phyloP scores from a whole-genome alignment of 1,140 invertebrate genomes.

The Halictus rubicundus region DNA sequence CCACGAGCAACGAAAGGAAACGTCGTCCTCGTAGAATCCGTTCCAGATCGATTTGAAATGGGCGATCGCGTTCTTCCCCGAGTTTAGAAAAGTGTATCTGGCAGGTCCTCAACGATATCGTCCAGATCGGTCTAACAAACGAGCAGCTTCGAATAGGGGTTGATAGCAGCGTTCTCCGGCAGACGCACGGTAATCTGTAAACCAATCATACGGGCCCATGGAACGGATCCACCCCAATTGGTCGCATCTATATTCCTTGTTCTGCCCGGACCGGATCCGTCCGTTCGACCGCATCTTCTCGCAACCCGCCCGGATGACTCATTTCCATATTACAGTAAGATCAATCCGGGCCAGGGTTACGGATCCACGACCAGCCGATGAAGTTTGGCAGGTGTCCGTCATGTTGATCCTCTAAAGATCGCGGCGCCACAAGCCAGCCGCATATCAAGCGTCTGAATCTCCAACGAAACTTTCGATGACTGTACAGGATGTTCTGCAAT shows the following conservation, averaged over 20 bases:
- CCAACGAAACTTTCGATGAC: too few species aligned
- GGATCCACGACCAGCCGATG: conserved; percentile 62
- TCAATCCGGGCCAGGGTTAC: conserved; percentile 67
- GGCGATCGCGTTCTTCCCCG: not conserved
- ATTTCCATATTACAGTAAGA: conserved; percentile 78
- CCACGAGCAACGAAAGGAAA: too few species aligned
- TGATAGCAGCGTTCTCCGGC: conserved; percentile 25
- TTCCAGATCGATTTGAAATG: not conserved
- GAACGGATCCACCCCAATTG: conserved; percentile 35
- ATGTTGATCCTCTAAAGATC: conserved; percentile 9
- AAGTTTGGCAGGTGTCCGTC: conserved; percentile 69
- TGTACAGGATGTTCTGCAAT: too few species aligned
- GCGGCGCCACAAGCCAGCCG: too few species aligned
- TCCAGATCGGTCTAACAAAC: conserved; percentile 23
- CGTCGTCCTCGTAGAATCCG: too few species aligned
- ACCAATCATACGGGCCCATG: conserved; percentile 68
- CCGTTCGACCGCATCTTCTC: conserved; percentile 44
- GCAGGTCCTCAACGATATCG: not conserved
- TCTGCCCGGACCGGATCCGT: conserved; percentile 24
- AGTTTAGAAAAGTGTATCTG: conserved; percentile 25
- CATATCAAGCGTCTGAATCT: too few species aligned
- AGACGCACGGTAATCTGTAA: conserved; percentile 65
- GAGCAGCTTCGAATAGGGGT: conserved; percentile 27
- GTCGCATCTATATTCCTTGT: conserved; percentile 44
- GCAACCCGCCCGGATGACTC: conserved; percentile 59